Evolutionary conservation across 2,113 vertebrate species (phyloP).

Genomic region (Mustela nigripes): DNA sequence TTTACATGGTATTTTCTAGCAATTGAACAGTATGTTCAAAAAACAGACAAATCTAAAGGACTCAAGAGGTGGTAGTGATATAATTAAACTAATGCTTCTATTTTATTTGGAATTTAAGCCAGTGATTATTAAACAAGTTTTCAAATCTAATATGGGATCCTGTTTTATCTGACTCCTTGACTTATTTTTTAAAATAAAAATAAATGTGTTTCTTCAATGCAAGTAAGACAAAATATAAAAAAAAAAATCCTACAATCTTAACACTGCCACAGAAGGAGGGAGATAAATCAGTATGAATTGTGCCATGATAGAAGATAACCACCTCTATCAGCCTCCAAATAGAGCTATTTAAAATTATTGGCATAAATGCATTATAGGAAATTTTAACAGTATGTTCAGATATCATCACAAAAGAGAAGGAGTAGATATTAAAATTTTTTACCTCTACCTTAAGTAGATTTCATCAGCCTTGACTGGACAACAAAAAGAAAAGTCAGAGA

Average conservation of each 20-base stretch:
- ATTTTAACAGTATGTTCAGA: neutral
- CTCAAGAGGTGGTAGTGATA: neutral
- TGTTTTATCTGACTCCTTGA: neutral
- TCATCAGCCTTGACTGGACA: neutral
- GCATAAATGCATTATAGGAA: neutral
- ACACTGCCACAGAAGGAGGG: neutral
- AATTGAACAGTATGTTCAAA: slow-evolving; percentile 52
- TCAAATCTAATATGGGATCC: neutral
- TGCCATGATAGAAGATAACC: neutral
- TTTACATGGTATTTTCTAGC: slow-evolving; percentile 56
- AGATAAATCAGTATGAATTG: neutral
- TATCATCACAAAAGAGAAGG: neutral
- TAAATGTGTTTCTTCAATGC: slow-evolving; percentile 31
- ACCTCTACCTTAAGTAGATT: neutral
- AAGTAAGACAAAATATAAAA: slow-evolving; percentile 49
- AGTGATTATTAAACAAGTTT: slow-evolving; percentile 54
- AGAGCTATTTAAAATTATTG: neutral
- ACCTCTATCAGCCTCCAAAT: neutral
- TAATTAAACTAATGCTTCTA: slow-evolving; percentile 13
- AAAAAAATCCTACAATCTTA: neutral
- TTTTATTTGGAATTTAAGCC: slow-evolving; percentile 41
- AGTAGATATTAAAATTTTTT: neutral
- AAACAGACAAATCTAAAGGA: slow-evolving; percentile 48
- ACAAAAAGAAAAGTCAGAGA: neutral
- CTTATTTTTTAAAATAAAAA: slow-evolving; percentile 52